Base-by-base conservation (phyloP, 2,797 vertebrate species). In the Heliangelus exortis region DNA sequence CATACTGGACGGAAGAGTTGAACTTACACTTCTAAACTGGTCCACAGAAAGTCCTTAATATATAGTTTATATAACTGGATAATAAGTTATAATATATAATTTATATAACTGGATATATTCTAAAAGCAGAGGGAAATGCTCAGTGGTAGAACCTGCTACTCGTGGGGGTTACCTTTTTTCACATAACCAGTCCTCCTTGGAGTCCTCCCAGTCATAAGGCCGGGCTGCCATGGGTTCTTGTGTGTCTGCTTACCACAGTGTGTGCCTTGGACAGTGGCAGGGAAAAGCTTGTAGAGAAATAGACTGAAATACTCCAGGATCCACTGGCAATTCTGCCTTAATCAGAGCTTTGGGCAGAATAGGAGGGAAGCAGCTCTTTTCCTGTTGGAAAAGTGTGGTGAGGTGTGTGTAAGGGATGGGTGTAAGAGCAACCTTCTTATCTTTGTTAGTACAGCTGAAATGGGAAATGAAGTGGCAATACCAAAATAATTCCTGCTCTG, bases 201-300 rank as follows among this genome's bases (percentile, higher is more conserved):
- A 34, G 68, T 75, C 58, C 17, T 92, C 45, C 33, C 22, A 12
- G 12, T 2, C 41, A 15, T 51, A 45, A 61, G 3, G 3, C 20
- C 58, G 43, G 55, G 7, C 34, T 87, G 31, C 39, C 62, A 51
- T 8, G 3, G 34, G 20, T 76, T 90, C 45, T 73, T 39, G 18
- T 6, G 31, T 21, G 17, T 19, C 69, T 68, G n/a, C 59, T 81
- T 9, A 1, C 33, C 0, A 0, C 33, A 34, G 23, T 7, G 9
- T 29, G 61, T 79, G 50, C 20, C 18, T 12, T 41, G 36, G 54
- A 23, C 29, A 25, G 33, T 28, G 47, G 26, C 26, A 29, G 53
- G 41, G 58, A 53, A 65, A 15, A 58, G 41, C 18, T 65, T 75
- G 62, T 54, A 16, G 18, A 57, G 74, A 62, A 69, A 33, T 12